Base-by-base conservation (phyloP, 2,113 vertebrate genomes). In the Andinoacara biseriatus region DNA sequence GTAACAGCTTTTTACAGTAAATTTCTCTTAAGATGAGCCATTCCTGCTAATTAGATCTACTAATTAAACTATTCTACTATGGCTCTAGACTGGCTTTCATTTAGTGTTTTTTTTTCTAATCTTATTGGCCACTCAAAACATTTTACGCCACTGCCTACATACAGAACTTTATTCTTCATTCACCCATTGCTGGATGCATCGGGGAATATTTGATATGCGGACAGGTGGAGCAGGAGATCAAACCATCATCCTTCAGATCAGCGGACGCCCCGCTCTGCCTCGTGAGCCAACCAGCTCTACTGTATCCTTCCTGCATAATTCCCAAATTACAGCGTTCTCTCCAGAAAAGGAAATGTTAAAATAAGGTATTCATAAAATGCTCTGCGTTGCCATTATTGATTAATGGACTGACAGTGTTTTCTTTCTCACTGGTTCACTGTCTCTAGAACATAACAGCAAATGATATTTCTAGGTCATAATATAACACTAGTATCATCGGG, bases 401-500 rank as follows among this genome's bases (percentile, higher is more conserved):
- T 60, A 15, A 77, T 15, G 18, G 43, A 62, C n/a, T 5, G 35
- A 52, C 52, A 20, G 22, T 58, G 15, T 31, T 40, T 52, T 7
- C 33, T 33, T 57, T 57, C 15, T 74, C 35, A 10, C 18, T 63
- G 29, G 26, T 18, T 52, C 24, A 17, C 5, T 24, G 3, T 24
- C 5, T 65, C 31, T 11, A 46, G 3, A 2, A 38, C 9, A 24
- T 33, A 31, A 38, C 20, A 49, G 9, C 52, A 74, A 84, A 59
- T 54, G 22, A 24, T 60, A 72, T 81, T 77, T 56, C 33, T 57
- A 22, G 29, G 67, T 62, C 33, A 54, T 63, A 56, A 85, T 65
- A 31, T 52, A 60, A 13, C 5, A 57, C 60, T 72, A 82, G 52
- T 61, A 49, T 69, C 38, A 78, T 82, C 26, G 63, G 35, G 26